These are phyloP conservation scores for Oenanthe melanoleuca DNA, from an alignment of 2,113 vertebrate species.

Conservation along the genomic window DNA sequence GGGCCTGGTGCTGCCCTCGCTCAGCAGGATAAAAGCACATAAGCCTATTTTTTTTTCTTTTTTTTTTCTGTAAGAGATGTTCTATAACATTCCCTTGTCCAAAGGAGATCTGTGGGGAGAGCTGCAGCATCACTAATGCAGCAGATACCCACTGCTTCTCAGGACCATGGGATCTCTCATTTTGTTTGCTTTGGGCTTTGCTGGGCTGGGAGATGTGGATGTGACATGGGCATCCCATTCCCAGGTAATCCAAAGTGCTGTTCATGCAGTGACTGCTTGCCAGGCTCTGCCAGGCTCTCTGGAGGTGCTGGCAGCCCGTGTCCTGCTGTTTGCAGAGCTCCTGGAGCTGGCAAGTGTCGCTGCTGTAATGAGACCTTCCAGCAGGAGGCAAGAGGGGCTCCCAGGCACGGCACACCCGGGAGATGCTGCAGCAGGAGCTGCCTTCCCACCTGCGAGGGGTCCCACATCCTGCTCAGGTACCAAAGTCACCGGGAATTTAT, in stretches of 20 bases:
- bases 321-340: background rate
- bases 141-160: background rate
- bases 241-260: fast-evolving
- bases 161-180: background rate
- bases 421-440: background rate
- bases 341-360: background rate
- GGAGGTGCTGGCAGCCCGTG: background rate
- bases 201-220: background rate
- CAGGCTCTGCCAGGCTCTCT: background rate
- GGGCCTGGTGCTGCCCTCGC: background rate
- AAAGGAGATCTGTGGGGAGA: background rate
- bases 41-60: too few relatives aligned
- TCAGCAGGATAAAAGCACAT: background rate
- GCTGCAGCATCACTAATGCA: fast-evolving
- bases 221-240: fast-evolving
- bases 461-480: background rate
- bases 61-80: background rate
- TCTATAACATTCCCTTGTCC: background rate
- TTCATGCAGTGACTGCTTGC: fast-evolving
- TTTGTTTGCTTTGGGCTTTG: background rate
- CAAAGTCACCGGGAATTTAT: background rate
- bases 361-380: constrained; percentile 64
- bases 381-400: constrained; percentile 49
- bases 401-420: background rate
- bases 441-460: background rate